Base-by-base conservation (phyloP, 2,797 vertebrate species). In the Sebastes trivittatus region DNA sequence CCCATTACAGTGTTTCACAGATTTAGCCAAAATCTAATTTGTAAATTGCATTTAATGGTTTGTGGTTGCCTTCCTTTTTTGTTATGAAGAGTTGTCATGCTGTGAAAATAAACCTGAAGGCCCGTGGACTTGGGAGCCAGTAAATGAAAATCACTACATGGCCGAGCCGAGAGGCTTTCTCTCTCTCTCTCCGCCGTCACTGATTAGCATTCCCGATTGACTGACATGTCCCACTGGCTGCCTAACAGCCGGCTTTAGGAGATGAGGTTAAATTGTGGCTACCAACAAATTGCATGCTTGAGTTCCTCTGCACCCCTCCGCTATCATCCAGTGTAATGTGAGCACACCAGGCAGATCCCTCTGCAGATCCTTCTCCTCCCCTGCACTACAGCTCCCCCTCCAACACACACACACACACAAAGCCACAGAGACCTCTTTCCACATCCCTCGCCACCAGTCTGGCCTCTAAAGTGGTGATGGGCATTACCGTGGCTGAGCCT, bases 211-310 rank as follows among this genome's bases (percentile, higher is more conserved):
- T 93, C 92, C 85, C 91, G 88, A 88, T 81, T 94, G 94, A 95
- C 94, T 96, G 92, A 91, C 93, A 90, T 88, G 90, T 93, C 87
- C 91, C 90, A 89, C 92, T 93, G 92, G 90, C 92, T 92, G 65
- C 84, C 77, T 32, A 87, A 92, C 91, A 75, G 85, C 91, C 77
- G 82, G 92, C 91, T 91, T 91, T 92, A 94, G 85, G 90, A 93
- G 91, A 91, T 89, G 93, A 95, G 92, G 94, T 94, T 95, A 91
- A 95, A 94, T 89, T 92, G 94, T 92, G 95, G 93, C 94, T 92
- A 94, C 94, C 92, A 94, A 93, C 93, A 96, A 96, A 97, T 83
- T 92, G 94, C 88, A 96, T 82, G 93, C 94, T 95, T 86, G 79
- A 95, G 92, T 91, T 95, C 93, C 94, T 90, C 82, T 86, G 90